phyloP scores from a whole-genome alignment of 2,113 vertebrate genomes.

The Sitta europaea region DNA sequence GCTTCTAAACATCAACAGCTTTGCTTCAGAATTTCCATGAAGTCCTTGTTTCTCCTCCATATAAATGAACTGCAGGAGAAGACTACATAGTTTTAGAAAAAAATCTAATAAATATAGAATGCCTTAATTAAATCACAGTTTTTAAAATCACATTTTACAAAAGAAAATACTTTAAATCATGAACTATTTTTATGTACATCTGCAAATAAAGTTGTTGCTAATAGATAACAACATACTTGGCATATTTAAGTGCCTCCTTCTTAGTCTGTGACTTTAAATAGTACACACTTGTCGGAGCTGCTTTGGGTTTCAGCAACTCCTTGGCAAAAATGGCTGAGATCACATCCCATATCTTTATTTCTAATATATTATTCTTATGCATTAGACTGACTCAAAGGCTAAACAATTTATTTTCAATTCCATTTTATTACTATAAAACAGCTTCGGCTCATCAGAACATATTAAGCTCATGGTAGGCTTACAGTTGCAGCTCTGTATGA shows the following conservation, averaged over 20 bases:
- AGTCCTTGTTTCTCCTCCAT: background rate
- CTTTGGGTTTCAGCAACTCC: background rate
- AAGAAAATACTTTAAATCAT: background rate
- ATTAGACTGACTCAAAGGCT: background rate
- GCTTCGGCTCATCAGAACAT: background rate
- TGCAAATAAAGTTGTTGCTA: background rate
- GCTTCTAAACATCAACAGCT: background rate
- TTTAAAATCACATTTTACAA: background rate
- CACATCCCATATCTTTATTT: background rate
- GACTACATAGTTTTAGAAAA: background rate
- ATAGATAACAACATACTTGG: background rate
- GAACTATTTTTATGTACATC: background rate
- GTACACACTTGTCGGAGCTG: background rate
- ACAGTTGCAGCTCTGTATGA: background rate
- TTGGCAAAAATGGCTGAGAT: background rate
- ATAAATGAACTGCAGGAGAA: background rate
- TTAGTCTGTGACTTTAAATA: background rate
- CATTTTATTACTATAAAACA: background rate
- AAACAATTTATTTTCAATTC: background rate
- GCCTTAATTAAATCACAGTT: background rate
- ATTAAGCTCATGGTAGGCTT: background rate
- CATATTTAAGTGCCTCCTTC: background rate
- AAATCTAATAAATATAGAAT: background rate
- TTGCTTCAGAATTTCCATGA: background rate
- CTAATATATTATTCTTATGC: background rate